Evolutionary conservation across 2,797 vertebrate species (phyloP).

Genomic region (Nasua narica): DNA sequence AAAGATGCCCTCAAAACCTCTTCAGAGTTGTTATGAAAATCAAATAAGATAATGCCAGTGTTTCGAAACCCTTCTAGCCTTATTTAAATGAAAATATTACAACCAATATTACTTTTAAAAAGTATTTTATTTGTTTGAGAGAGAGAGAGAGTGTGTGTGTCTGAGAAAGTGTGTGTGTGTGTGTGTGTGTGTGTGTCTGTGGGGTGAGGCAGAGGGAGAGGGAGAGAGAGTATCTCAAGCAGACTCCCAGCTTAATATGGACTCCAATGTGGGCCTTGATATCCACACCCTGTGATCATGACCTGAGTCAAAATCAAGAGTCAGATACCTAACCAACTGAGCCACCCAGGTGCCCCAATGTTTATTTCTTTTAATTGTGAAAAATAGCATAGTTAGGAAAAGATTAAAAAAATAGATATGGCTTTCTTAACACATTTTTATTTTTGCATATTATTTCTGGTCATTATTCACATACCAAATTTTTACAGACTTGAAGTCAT

Average conservation of each 20-base stretch:
- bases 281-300: not conserved
- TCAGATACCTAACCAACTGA: not conserved
- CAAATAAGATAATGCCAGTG: not conserved
- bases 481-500: constrained; percentile 11
- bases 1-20: not conserved
- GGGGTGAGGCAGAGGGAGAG: not conserved
- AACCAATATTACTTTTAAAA: not conserved
- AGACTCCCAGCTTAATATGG: not conserved
- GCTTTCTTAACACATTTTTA: constrained; percentile 18
- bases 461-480: not conserved
- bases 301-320: not conserved
- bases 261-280: not conserved
- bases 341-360: not conserved
- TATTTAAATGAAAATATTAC: not conserved
- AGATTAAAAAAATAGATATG: not conserved
- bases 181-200: too few species aligned
- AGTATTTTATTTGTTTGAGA: not conserved
- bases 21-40: not conserved
- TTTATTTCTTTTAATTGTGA: constrained; percentile 6
- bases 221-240: not conserved
- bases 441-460: constrained; percentile 22
- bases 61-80: not conserved
- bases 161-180: not conserved
- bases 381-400: not conserved
- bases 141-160: not conserved